These are phyloP conservation scores for Portevinia maculata DNA, from an alignment of 2,888 invertebrate genomes.

Conservation along the genomic window DNA sequence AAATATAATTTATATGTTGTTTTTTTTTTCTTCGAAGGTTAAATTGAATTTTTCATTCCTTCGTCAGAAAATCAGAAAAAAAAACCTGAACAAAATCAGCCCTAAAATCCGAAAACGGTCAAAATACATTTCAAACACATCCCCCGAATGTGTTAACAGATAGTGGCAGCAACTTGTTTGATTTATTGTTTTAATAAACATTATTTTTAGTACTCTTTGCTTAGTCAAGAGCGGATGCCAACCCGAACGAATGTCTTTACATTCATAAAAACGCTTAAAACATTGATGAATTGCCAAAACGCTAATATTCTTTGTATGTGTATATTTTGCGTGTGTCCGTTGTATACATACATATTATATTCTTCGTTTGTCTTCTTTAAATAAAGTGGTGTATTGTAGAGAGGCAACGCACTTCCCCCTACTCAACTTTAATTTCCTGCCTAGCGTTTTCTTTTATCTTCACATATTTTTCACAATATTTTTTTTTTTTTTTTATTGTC, in stretches of 20 bases:
- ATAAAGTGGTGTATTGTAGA: not conserved
- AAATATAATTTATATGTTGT: conserved; percentile 19
- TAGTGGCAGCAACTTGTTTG: conserved; percentile 57
- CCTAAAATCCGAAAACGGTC: conserved; percentile 1
- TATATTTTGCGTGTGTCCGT: not conserved
- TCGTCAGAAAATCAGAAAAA: not conserved
- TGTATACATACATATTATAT: no score
- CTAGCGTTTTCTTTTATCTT: not conserved
- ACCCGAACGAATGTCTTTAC: conserved; percentile 24
- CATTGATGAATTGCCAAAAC: conserved; percentile 12
- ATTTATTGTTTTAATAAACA: conserved; percentile 60
- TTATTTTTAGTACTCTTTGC: conserved; percentile 53
- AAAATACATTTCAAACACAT: conserved; percentile 38
- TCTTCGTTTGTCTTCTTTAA: not conserved
- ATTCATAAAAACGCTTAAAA: conserved; percentile 18
- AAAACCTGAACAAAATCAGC: conserved; percentile 23
- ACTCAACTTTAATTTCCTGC: not conserved
- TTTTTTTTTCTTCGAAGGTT: not conserved
- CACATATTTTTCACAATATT: not conserved
- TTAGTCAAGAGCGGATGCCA: conserved; percentile 27
- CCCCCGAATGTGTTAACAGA: conserved; percentile 52
- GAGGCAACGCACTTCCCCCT: not conserved
- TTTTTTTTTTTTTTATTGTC: not conserved
- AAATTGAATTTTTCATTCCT: conserved; percentile 6
- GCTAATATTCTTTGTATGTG: not conserved